These are phyloP conservation scores for Gerris buenoi DNA, from an alignment of 1,140 invertebrate genomes.

Conservation along the genomic window DNA sequence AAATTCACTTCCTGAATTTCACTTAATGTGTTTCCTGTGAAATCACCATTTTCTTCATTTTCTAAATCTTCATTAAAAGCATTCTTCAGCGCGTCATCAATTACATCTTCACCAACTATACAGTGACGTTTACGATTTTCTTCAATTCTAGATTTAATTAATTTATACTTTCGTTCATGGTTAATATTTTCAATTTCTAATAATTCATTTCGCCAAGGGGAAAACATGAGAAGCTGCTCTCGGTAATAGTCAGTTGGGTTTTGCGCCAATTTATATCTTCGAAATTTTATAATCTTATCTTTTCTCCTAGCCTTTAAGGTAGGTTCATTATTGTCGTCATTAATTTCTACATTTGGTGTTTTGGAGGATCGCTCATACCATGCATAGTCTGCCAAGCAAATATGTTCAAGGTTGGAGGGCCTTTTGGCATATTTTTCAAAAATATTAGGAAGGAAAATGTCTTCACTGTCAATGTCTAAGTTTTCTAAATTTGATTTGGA, in stretches of 20 bases:
- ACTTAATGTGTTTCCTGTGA: no score
- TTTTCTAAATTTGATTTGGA: neutral
- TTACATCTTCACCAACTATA: no score
- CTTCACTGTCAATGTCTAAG: neutral
- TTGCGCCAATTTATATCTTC: neutral
- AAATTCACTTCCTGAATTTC: no score
- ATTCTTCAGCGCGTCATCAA: no score
- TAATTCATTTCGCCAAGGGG: no score
- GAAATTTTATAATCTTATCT: conserved; percentile 4
- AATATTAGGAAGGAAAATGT: conserved; percentile 13
- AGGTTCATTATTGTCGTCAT: neutral
- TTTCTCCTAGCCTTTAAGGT: neutral
- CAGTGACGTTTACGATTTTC: no score
- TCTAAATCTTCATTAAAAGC: no score
- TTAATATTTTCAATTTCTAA: no score
- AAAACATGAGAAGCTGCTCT: no score
- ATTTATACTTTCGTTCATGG: no score
- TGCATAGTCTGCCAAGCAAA: neutral
- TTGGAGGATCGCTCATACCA: neutral
- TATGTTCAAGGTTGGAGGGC: conserved; percentile 5
- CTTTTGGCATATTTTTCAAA: conserved; percentile 12
- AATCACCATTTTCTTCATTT: no score
- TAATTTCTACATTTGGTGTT: neutral
- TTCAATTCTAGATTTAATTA: no score
- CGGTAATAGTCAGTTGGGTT: conserved; percentile 5